These are phyloP conservation scores for Catalaphyllia jardinei DNA, from an alignment of 64 coral and sea anemone genomes.

Conservation along the genomic window DNA sequence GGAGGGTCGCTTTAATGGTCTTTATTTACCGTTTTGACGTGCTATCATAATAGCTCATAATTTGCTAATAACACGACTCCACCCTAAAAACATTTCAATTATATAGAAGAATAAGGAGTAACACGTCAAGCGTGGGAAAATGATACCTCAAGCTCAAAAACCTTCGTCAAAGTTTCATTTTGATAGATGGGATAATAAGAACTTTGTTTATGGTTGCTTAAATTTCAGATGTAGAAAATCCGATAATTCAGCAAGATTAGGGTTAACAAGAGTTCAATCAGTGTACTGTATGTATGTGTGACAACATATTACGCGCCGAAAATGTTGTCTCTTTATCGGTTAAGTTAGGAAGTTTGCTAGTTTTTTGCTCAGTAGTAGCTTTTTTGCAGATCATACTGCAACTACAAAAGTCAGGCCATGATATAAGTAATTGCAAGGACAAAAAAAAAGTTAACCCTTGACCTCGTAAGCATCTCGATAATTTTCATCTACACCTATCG, in stretches of 20 bases:
- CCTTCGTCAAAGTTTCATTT: neutral
- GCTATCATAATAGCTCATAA: neutral
- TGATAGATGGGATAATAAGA: slow-evolving; percentile 22
- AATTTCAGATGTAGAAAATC: neutral
- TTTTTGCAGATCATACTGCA: neutral
- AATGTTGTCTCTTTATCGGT: neutral
- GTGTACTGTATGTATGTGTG: no score
- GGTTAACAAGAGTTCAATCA: no score
- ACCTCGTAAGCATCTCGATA: neutral
- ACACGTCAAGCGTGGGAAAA: slow-evolving; percentile 36
- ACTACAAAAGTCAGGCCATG: neutral
- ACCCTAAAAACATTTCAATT: neutral
- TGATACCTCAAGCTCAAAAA: neutral
- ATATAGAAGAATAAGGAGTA: neutral
- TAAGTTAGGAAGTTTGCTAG: neutral
- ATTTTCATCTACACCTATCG: neutral
- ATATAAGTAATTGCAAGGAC: neutral
- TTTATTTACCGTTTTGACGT: no score
- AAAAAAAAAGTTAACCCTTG: neutral
- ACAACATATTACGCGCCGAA: neutral
- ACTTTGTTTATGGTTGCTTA: neutral
- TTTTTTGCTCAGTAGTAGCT: neutral
- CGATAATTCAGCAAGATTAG: no score
- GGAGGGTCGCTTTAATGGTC: no score
- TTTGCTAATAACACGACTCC: slow-evolving; percentile 1